Base-by-base conservation (phyloP, 2,113 vertebrate genomes). In the Cheilinus undulatus region DNA sequence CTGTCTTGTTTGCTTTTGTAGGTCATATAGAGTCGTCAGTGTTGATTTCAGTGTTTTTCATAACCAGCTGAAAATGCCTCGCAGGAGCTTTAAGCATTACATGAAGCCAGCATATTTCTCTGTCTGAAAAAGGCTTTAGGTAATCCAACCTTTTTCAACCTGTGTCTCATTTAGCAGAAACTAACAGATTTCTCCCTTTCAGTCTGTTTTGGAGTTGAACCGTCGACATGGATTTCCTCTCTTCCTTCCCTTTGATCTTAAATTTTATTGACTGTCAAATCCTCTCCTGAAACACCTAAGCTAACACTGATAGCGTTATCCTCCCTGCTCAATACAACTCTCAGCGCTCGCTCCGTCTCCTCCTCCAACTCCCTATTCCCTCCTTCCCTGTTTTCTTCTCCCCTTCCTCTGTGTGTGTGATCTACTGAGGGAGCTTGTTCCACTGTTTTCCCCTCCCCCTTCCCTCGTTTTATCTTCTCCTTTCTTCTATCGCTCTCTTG, bases 261-360 rank as follows among this genome's bases (percentile, higher is more conserved):
- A 81, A 71, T 60, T 73, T 54, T 50, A 65, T 76, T 46, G 75
- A 73, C 50, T 69, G 51, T 75, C 62, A 50, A 46, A 66, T 71
- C 81, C 26, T 49, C 40, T 14, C 24, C 45, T 30, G 61, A 57
- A 80, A 68, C 58, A 48, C 58, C 66, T 67, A 67, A 73, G 49
- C 71, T 60, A 72, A 73, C 61, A 24, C 74, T 38, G 64, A 74
- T 72, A 57, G 73, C 79, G 60, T 80, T 61, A 83, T 82, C 71
- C 67, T 42, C 65, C 56, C 28, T 2, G 63, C 67, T 83, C 78
- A 64, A 71, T 69, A 69, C 48, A 3, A 3, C 34, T 53, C 48
- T 51, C 49, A 3, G 26, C 5, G 19, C 23, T 61, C 11, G 0
- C 51, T 68, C 62, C 43, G n/a, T 66, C 66, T 38, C 43, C 28